Evolutionary conservation across 2,888 invertebrate species (phyloP), one percentile per base, ranked within the genome.

Genomic region (Sarcophaga carnaria): DNA sequence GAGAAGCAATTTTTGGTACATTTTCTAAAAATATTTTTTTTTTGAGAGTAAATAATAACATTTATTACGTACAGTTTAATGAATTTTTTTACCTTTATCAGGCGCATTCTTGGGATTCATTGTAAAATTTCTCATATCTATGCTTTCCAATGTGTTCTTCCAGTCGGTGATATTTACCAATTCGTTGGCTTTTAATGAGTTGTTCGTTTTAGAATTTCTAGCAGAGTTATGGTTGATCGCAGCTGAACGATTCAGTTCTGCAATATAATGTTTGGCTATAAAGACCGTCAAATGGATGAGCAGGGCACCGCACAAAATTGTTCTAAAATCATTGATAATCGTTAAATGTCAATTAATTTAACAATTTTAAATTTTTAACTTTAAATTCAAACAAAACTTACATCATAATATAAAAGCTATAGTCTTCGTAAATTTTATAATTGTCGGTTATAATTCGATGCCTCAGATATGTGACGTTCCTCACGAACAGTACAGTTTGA

Each of bases 341-440:
- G n/a, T 76, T 47, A 47, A 64, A 37, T 10, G 6, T 25, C 10
- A 66, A 20, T 25, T 59, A 37, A 10, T 37, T 37, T 37, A 37
- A 37, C 10, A 10, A 37, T 37, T 2, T 37, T 8, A 37, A 1
- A 37, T 6, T 6, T 2, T 37, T 10, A 37, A 37, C 2, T 37
- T 37, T 37, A 37, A 37, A 37, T 37, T 37, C 2, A 37, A 37
- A 37, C 59, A 27, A 12, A 62, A 87, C 91, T 88, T 88, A 92
- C 91, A 90, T 87, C 63, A 92, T 82, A 54, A 91, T 89, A 83
- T 90, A 91, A 75, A 91, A 91, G 70, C 90, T 89, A 2, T 88
- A 87, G 85, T 92, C 91, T 11, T 91, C 88, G 37, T 90, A 87
- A 59, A 90, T 75, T 45, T 89, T 89, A 80, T 91, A 92, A n/a